A percentile compares a stretch with the other conserved stretches of the same genome.
These are phyloP conservation scores for Taenioides sp. DNA, from an alignment of 2,797 vertebrate species.

Conservation along the genomic window DNA sequence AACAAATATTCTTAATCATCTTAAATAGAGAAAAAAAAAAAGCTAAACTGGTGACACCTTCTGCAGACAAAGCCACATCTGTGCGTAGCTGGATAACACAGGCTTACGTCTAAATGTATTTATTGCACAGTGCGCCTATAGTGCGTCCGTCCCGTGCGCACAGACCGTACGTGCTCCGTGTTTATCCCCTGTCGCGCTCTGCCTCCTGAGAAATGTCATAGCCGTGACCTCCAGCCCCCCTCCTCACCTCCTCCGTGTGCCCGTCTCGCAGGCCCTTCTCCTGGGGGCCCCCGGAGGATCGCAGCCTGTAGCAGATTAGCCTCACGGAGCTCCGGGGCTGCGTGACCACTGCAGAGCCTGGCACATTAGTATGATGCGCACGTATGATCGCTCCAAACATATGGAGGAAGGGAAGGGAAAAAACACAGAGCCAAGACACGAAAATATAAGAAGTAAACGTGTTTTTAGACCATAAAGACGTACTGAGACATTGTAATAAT, in stretches of 20 bases:
- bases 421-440: slow-evolving; percentile 1
- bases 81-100: too few species aligned
- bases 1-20: too few species aligned
- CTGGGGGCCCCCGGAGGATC: slow-evolving; percentile 21
- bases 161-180: neutral
- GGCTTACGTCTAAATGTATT: too few species aligned
- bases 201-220: neutral
- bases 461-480: too few species aligned
- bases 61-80: too few species aligned
- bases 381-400: slow-evolving; percentile 42
- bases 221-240: slow-evolving; percentile 1
- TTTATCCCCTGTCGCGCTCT: neutral
- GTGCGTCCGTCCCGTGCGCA: neutral
- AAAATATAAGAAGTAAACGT: too few species aligned
- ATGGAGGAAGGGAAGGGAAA: slow-evolving; percentile 25
- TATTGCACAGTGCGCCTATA: too few species aligned
- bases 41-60: too few species aligned
- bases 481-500: too few species aligned
- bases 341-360: slow-evolving; percentile 83
- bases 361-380: slow-evolving; percentile 78
- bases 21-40: too few species aligned
- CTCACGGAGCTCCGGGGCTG: slow-evolving; percentile 61
- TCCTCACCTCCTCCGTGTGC: neutral
- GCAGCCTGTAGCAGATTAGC: slow-evolving; percentile 39
- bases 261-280: slow-evolving; percentile 17